phyloP scores from a whole-genome alignment of 2,797 vertebrate genomes.

The Lutjanus campechanus region DNA sequence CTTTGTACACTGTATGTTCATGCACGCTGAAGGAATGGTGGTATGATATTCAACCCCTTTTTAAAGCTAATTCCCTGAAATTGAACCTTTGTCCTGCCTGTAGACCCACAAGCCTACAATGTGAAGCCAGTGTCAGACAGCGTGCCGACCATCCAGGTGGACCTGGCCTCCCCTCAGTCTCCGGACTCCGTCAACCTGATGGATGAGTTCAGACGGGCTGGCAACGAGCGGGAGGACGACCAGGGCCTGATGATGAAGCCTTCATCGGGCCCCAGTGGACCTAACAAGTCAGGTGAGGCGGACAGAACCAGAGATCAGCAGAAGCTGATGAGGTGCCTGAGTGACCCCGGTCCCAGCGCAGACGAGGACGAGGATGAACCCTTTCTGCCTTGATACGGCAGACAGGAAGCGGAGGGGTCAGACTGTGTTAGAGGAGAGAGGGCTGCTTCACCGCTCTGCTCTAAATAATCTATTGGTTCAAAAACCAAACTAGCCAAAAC shows the following conservation, averaged over 20 bases:
- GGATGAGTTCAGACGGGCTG: conserved; percentile 82
- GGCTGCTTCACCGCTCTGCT: conserved; percentile 42
- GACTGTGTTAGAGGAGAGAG: conserved; percentile 24
- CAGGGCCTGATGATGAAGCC: conserved; percentile 89
- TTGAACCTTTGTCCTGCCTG: conserved; percentile 18
- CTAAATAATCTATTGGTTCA: conserved; percentile 53
- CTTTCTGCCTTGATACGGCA: conserved; percentile 83
- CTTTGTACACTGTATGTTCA: conserved; percentile 17
- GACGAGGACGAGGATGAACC: conserved; percentile 93
- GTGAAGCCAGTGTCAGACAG: conserved; percentile 78
- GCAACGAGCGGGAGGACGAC: conserved; percentile 63
- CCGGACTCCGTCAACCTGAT: conserved; percentile 90
- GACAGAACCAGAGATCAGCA: conserved; percentile 88
- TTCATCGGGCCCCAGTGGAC: conserved; percentile 74
- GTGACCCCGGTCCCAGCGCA: conserved; percentile 92
- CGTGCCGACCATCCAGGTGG: conserved; percentile 93
- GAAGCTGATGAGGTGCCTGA: conserved; percentile 93
- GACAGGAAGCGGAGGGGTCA: conserved; percentile 18
- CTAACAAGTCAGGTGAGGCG: conserved; percentile 53
- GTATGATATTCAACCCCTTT: neutral
- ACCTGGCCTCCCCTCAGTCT: conserved; percentile 94
- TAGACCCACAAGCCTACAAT: conserved; percentile 92
- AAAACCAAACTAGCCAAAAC: conserved; percentile 77
- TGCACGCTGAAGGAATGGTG: conserved; percentile 46
- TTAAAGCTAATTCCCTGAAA: neutral